A percentile compares a stretch with the other conserved stretches of the same genome.
Evolutionary conservation across 2,797 vertebrate species (phyloP).

Genomic region (Esox masquinongy): DNA sequence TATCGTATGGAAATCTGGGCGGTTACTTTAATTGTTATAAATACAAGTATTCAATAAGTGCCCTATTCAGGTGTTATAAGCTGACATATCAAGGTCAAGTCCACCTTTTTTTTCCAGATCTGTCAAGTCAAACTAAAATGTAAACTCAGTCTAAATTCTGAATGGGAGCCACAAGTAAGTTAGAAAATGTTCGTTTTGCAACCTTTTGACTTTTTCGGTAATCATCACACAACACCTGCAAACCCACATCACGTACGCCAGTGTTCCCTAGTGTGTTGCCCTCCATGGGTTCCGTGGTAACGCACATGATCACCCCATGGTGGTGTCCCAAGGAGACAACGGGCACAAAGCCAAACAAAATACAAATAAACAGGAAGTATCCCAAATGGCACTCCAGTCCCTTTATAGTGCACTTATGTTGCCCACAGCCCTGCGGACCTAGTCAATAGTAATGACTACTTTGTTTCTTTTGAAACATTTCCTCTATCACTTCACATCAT

Average conservation of each 20-base stretch:
- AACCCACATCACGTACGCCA: neutral
- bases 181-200: too few species aligned
- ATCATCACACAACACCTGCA: neutral
- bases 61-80: too few species aligned
- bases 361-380: neutral
- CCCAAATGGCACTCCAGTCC: neutral
- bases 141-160: too few species aligned
- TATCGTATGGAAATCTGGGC: too few species aligned
- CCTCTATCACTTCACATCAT: neutral
- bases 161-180: too few species aligned
- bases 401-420: neutral
- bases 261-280: constrained; percentile 17
- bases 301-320: constrained; percentile 24
- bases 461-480: neutral
- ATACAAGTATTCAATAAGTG: too few species aligned
- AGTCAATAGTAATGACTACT: neutral
- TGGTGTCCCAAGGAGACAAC: neutral
- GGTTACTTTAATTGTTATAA: too few species aligned
- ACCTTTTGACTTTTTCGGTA: too few species aligned
- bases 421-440: too few species aligned
- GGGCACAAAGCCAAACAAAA: neutral
- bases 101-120: too few species aligned
- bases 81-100: too few species aligned
- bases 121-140: too few species aligned
- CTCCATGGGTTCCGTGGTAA: constrained; percentile 15